phyloP scores from a whole-genome alignment of 2,113 vertebrate species.

The Bothrops jararaca region DNA sequence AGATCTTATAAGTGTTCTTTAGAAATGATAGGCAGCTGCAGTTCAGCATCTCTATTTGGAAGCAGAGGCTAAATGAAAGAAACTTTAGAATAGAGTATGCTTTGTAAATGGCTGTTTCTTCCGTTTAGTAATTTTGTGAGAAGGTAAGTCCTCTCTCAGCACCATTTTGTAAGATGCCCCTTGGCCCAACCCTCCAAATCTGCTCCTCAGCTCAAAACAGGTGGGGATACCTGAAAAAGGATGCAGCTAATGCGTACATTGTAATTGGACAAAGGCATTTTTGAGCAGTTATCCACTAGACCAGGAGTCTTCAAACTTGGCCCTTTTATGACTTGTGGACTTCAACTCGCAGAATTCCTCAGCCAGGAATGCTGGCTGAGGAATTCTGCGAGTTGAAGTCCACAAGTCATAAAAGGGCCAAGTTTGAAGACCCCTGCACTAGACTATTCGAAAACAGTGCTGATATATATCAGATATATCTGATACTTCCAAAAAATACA shows the following conservation, averaged over 20 bases:
- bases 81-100: background rate
- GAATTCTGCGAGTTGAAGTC: no score
- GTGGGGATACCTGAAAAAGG: background rate
- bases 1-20: background rate
- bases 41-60: background rate
- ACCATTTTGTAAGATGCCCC: background rate
- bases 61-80: background rate
- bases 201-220: background rate
- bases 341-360: no score
- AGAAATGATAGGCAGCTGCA: background rate
- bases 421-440: no score
- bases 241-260: background rate
- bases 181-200: background rate
- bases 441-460: no score
- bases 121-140: background rate
- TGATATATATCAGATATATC: no score
- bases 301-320: no score
- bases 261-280: background rate
- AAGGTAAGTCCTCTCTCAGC: background rate
- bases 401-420: no score
- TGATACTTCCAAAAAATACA: no score
- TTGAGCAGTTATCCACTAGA: background rate
- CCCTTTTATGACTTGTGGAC: no score
- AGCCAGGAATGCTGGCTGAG: no score
- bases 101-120: background rate